Base-by-base conservation (phyloP, 2,113 vertebrate species). In the Pelmatolapia mariae region DNA sequence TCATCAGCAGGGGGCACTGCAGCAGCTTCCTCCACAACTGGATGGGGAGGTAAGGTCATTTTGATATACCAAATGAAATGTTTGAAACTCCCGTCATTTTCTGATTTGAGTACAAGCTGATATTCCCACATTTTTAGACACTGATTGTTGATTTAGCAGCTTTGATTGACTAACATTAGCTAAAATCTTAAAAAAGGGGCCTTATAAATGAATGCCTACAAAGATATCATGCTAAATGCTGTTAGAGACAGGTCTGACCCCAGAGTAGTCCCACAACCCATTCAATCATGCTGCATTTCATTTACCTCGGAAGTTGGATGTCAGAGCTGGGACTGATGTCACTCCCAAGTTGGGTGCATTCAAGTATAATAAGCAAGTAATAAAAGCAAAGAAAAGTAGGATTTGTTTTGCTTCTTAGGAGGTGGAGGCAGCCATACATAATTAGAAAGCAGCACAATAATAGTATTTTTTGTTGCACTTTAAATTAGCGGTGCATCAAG, bases 11-110 rank as follows among this genome's bases (percentile, higher is more conserved):
- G 86, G 33, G 95, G 90, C 0, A 66, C 92, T 73, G 86, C 94
- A 86, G 90, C 85, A 0, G 10, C 89, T n/a, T 92, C 93, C 15
- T 85, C 94, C 45, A 86, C 31, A 2, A 95, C 94, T n/a, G 94
- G 88, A 91, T 96, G 95, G 95, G 95, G 94, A 93, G 95, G 95
- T 96, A 85, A 94, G 89, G 40, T 40, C 56, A 45, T 76, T 8
- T 56, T 59, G 16, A 73, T 29, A 40, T 24, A 63, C 29, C 24
- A 19, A 73, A 29, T 73, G 8, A 73, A 73, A 73, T 7, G 24
- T 26, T 26, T 18, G 68, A 47, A 73, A 47, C 13, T 11, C 66
- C 38, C 0, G 4, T 29, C 19, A 38, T 73, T 73, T 73, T 47
- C 22, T 73, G 22, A 26, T 1, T 73, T 45, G 68, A 26, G 68